Conservation (phyloP, 2,797 vertebrate genomes). For the Pangasius sanitwongsei region DNA sequence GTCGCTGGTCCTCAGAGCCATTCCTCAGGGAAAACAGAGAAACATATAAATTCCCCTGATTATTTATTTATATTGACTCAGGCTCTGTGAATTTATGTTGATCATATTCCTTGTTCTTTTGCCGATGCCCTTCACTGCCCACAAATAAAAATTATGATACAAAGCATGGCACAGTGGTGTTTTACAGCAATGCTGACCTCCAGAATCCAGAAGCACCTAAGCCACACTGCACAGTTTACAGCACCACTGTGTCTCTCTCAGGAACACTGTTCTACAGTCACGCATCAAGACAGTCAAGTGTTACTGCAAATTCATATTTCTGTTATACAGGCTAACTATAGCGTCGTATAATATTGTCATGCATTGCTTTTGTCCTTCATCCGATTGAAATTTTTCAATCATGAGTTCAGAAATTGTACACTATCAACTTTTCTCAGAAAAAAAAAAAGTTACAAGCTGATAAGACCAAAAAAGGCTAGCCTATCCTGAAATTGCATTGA, state of each 20-base stretch:
- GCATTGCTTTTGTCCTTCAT: conserved; percentile 38
- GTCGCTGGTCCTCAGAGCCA: conserved; percentile 75
- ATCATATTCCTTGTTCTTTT: conserved; percentile 45
- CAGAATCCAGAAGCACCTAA: background rate
- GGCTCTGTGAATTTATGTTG: conserved; percentile 63
- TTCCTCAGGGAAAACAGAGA: conserved; percentile 72
- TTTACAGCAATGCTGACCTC: conserved; percentile 15
- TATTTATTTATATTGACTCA: conserved; percentile 67
- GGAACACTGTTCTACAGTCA: background rate
- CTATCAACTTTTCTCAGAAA: conserved; percentile 34
- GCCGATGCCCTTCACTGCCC: conserved; percentile 34
- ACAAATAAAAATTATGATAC: conserved; percentile 30
- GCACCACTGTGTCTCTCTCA: conserved; percentile 6
- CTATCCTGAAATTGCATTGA: conserved; percentile 56
- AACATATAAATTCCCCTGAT: conserved; percentile 68
- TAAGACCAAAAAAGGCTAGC: conserved; percentile 48
- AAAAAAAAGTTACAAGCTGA: conserved; percentile 40
- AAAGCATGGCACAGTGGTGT: conserved; percentile 15
- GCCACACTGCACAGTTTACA: background rate
- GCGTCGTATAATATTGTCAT: conserved; percentile 28
- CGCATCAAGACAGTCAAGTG: background rate
- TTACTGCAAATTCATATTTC: conserved; percentile 2
- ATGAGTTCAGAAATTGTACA: conserved; percentile 37
- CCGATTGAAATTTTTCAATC: conserved; percentile 43
- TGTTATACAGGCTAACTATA: conserved; percentile 5